Base-by-base conservation (phyloP, 2,113 vertebrate species). In the Colaptes auratus region DNA sequence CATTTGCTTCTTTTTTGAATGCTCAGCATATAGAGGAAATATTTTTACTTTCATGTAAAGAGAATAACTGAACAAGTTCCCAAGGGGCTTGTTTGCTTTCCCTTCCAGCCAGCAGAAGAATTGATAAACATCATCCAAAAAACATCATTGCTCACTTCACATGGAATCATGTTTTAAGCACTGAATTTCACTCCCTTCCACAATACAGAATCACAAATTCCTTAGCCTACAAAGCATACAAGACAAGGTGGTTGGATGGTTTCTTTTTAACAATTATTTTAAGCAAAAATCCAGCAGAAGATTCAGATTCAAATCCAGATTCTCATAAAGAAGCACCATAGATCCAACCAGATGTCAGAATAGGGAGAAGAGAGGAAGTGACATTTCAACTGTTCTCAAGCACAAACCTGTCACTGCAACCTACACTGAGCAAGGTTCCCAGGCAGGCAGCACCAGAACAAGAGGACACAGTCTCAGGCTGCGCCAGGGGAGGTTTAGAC, bases 21-120 rank as follows among this genome's bases (percentile, higher is more conserved):
- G 33, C 10, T 67, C 79, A 80, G 79, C 35, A 81, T 8, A 72
- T 19, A 82, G 44, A 0, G 83, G 36, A 90, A 94, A 95, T 64
- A 2, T 88, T 71, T 92, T 67, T 72, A 67, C 73, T 90, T 89
- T 75, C 79, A 78, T 35, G n/a, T 78, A 81, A 80, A 92, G 50
- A 82, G 61, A 93, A 55, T 55, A 83, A 92, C 30, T 71, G 76
- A 92, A 75, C 14, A 81, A 72, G 65, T 72, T 83, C 82, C 69
- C 36, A 84, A 83, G 42, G n/a, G 89, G 78, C 24, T 84, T 88
- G 39, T 58, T 71, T 90, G 78, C 64, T 76, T 91, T 85, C 61
- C 76, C 61, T 83, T 83, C 58, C 58, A 88, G 79, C 48, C 55
- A 92, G 65, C 18, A 82, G 48, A 61, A 78, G 55, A 65, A 55